Conservation (phyloP, 2,888 invertebrate species). For the Notocelia uddmanniana region DNA sequence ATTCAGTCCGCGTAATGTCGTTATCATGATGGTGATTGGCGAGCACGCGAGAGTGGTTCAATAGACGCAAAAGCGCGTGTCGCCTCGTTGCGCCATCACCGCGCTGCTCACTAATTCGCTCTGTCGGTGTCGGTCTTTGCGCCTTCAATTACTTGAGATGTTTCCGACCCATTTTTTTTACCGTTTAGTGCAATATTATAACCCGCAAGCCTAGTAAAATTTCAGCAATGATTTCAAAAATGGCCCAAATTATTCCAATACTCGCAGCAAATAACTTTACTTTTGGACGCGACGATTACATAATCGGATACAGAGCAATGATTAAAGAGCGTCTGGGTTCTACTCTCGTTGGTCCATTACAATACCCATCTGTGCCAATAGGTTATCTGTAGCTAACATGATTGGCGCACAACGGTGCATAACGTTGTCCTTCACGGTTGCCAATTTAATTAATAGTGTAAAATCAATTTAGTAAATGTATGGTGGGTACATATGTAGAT, state of each 20-base stretch:
- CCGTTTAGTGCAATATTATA: too few relatives aligned
- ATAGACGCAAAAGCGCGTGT: slow-evolving; percentile 37
- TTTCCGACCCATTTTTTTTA: background rate
- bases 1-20: slow-evolving; percentile 32
- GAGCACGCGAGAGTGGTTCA: slow-evolving; percentile 37
- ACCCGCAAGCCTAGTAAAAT: too few relatives aligned
- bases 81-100: slow-evolving; percentile 33
- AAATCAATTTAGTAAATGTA: slow-evolving; percentile 39
- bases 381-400: slow-evolving; percentile 14
- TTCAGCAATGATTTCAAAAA: too few relatives aligned
- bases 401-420: slow-evolving; percentile 15
- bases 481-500: slow-evolving; percentile 17
- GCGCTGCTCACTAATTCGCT: background rate
- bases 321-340: too few relatives aligned
- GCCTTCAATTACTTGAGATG: background rate
- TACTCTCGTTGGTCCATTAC: too few relatives aligned
- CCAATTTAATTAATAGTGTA: slow-evolving; percentile 42
- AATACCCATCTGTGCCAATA: background rate
- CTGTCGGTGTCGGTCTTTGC: background rate
- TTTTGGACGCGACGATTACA: too few relatives aligned
- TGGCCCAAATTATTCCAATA: too few relatives aligned
- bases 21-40: slow-evolving; percentile 34
- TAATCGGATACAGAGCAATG: too few relatives aligned
- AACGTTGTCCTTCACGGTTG: slow-evolving; percentile 40
- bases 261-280: too few relatives aligned